Evolutionary conservation across 1,140 invertebrate species (phyloP).

Genomic region (Drosophila sp.): DNA sequence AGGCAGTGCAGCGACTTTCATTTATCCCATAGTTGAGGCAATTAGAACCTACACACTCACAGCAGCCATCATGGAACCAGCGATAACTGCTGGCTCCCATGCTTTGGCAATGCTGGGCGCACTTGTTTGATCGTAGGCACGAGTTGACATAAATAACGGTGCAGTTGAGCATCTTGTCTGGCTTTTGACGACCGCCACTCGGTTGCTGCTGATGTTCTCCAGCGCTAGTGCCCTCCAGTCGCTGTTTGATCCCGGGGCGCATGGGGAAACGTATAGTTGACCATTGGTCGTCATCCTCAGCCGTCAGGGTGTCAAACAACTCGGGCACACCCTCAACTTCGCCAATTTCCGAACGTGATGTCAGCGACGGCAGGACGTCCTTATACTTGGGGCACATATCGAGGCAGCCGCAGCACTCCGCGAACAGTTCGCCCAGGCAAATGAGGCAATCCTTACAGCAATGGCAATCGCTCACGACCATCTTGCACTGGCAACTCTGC

Average conservation of each 20-base stretch:
- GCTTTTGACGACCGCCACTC: background rate
- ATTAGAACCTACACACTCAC: conserved; percentile 94
- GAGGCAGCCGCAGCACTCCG: conserved; percentile 97
- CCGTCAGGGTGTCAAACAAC: conserved; percentile 92
- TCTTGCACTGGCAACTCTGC: conserved; percentile 96
- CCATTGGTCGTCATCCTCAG: conserved; percentile 91
- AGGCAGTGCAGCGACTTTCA: conserved; percentile 85
- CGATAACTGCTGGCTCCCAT: conserved; percentile 84
- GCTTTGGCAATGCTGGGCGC: conserved; percentile 74
- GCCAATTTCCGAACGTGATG: conserved; percentile 93
- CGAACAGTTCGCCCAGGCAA: conserved; percentile 94
- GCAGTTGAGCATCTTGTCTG: conserved; percentile 90
- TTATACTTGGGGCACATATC: conserved; percentile 95
- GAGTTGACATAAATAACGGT: conserved; percentile 96
- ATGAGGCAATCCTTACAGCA: conserved; percentile 96
- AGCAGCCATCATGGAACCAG: conserved; percentile 98
- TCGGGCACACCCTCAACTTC: conserved; percentile 92
- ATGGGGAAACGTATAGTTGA: conserved; percentile 88
- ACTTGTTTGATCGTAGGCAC: conserved; percentile 95
- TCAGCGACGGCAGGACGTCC: conserved; percentile 87
- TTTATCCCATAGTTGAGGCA: conserved; percentile 97
- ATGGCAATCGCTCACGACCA: conserved; percentile 89
- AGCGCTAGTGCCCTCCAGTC: conserved; percentile 38
- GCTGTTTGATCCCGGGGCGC: conserved; percentile 55
- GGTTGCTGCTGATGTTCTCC: background rate